Conservation (phyloP, 2,113 vertebrate genomes). For the Otus sunia region DNA sequence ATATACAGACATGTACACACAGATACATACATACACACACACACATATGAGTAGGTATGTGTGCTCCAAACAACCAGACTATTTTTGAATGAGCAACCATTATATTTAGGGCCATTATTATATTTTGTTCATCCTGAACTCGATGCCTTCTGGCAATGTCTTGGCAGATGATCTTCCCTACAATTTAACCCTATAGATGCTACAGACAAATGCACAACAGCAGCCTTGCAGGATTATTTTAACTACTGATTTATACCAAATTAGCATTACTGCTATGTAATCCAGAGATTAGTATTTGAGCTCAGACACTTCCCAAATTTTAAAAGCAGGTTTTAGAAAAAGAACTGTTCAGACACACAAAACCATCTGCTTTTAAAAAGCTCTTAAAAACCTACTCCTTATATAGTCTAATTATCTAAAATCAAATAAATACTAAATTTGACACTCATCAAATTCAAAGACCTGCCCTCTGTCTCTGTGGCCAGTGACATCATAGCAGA, state of each 20-base stretch:
- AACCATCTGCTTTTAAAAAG: neutral
- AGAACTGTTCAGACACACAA: neutral
- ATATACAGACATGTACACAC: neutral
- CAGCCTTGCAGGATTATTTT: neutral
- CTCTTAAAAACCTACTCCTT: neutral
- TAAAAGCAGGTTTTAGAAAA: neutral
- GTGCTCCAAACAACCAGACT: neutral
- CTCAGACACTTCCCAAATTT: neutral
- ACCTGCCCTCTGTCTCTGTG: neutral
- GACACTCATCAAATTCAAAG: neutral
- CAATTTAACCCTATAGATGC: neutral
- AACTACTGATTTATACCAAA: neutral
- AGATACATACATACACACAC: neutral
- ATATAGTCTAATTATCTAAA: neutral
- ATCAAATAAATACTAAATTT: neutral
- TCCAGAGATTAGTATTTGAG: neutral
- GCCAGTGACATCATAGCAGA: neutral
- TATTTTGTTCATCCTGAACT: neutral
- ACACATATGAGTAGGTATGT: neutral
- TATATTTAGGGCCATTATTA: neutral
- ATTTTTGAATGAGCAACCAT: neutral
- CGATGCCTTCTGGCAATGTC: neutral
- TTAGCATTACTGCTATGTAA: neutral
- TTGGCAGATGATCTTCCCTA: neutral
- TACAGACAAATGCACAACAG: neutral